Base-by-base conservation (phyloP, 2,797 vertebrate genomes). In the Sciurus carolinensis region DNA sequence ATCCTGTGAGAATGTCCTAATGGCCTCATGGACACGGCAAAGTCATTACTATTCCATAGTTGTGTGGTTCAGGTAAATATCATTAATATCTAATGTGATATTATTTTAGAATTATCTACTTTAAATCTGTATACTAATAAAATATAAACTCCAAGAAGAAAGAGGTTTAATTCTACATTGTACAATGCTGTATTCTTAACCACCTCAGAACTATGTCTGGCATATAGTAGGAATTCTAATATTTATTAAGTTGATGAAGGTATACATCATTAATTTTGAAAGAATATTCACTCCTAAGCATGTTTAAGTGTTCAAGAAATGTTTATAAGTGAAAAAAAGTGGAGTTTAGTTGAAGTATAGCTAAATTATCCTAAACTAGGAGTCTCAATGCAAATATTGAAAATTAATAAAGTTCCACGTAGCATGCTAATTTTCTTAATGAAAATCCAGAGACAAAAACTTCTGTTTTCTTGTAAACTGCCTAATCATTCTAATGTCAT, bases 221-320 rank as follows among this genome's bases (percentile, higher is more conserved):
- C 47, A 52, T 13, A 11, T 66, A 81, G 47, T 42, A 67, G 5
- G 1, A 77, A 64, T 1, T 75, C 10, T 10, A 15, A 18, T 36
- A 64, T 57, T 47, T 82, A 42, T 84, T 69, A 76, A 94, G 52
- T 84, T 39, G 71, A 88, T 82, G 30, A 90, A 67, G 39, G 17
- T 30, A 75, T 30, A 14, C 17, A 64, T 20, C 2, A 73, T 57
- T 89, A 20, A 77, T 93, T 95, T 83, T 44, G 42, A 71, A 71
- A 72, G 66, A 84, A 4, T 54, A 7, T 12, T 76, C 36, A 30
- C 3, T 84, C 30, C 3, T 85, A 72, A 66, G 7, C 50, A 86
- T 14, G 66, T 33, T 72, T 86, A 82, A 88, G 17, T 20, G 26
- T 50, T 73, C 77, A 81, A 42, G n/a, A 39, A 94, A 54, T 87